A percentile compares a stretch with the other conserved stretches of the same genome.
phyloP scores from a whole-genome alignment of 1,140 invertebrate species.

The Myzus persicae region DNA sequence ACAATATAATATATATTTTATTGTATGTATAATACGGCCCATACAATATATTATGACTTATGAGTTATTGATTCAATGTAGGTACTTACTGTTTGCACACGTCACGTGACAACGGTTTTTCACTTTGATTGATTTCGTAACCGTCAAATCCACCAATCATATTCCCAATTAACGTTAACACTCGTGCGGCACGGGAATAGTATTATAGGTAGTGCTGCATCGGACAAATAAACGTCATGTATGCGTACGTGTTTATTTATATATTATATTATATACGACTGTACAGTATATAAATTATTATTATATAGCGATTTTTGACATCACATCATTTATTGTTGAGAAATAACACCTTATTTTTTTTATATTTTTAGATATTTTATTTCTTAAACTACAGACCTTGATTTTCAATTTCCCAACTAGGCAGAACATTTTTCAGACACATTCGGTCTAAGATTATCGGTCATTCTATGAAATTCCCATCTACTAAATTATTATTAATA shows the following conservation, averaged over 20 bases:
- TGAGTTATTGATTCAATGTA: conserved; percentile 8
- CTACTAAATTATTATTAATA: background rate
- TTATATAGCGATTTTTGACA: background rate
- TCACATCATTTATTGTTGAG: background rate
- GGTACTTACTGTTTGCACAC: conserved; percentile 17
- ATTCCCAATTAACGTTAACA: conserved; percentile 20
- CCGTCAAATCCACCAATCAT: background rate
- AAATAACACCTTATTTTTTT: background rate
- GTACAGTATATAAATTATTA: background rate
- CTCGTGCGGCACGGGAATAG: background rate
- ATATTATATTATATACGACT: background rate
- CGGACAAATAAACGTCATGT: background rate
- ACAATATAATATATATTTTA: background rate
- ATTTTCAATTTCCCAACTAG: background rate
- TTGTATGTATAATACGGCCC: background rate
- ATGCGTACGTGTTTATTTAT: background rate
- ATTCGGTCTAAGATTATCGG: background rate
- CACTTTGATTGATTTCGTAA: background rate
- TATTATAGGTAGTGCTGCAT: background rate
- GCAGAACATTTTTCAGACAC: background rate
- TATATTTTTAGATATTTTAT: background rate
- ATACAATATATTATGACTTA: no score
- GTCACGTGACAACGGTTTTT: background rate
- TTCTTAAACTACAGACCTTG: background rate
- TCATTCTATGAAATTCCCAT: no score